Percentiles rank a stretch among this genome's conserved stretches.
Conservation (phyloP, 2,113 vertebrate genomes). For the Platysternon megacephalum region DNA sequence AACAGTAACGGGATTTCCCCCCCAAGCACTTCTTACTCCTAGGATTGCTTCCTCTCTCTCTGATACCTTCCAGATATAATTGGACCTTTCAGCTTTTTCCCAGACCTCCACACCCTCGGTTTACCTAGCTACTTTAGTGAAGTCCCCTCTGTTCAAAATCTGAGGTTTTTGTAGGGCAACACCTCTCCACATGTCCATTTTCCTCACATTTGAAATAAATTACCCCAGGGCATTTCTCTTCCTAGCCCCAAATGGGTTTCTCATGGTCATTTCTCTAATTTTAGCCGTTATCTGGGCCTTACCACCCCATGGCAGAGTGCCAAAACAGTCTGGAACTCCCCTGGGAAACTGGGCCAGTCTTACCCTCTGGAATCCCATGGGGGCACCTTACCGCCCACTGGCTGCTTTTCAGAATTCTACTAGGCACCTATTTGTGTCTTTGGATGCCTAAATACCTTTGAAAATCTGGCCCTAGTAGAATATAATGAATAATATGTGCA, state of each 20-base stretch:
- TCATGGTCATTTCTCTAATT: not conserved
- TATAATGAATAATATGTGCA: not conserved
- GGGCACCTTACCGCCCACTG: not conserved
- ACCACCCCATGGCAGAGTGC: not conserved
- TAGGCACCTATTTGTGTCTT: not conserved
- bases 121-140: too few relatives aligned
- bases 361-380: not conserved
- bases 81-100: too few relatives aligned
- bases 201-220: not conserved
- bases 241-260: not conserved
- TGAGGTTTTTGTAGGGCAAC: not conserved
- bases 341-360: not conserved
- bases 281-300: not conserved
- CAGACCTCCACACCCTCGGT: too few relatives aligned
- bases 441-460: not conserved
- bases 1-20: too few relatives aligned
- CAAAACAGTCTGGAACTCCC: not conserved
- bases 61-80: too few relatives aligned
- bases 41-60: too few relatives aligned
- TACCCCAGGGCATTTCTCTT: not conserved
- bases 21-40: too few relatives aligned
- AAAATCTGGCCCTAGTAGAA: not conserved
- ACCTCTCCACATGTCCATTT: not conserved
- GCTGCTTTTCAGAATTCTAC: not conserved
- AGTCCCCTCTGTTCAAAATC: too few relatives aligned